A percentile compares a stretch with the other conserved stretches of the same genome.
Conservation (phyloP, 2,888 invertebrate genomes). For the Megastigmus dorsalis region DNA sequence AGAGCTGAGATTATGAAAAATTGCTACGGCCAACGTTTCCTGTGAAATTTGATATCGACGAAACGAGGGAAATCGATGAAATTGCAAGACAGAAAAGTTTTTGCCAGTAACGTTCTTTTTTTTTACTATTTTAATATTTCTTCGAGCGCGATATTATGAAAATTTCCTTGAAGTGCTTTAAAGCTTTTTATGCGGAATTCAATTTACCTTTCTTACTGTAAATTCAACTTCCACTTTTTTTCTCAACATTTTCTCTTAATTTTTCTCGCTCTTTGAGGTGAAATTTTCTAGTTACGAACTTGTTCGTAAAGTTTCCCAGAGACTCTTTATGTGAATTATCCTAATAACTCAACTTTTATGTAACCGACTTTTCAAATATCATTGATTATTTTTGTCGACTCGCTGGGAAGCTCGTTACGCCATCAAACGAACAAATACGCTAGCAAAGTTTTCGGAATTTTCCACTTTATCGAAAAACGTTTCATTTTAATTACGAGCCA, state of each 20-base stretch:
- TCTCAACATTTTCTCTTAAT: not conserved
- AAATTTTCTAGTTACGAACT: not conserved
- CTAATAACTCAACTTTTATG: not conserved
- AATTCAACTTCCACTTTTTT: too few relatives aligned
- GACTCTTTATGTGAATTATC: not conserved
- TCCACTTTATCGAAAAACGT: too few relatives aligned
- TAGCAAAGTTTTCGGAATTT: too few relatives aligned
- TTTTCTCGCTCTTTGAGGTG: not conserved
- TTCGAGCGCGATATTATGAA: not conserved
- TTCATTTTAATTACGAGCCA: too few relatives aligned
- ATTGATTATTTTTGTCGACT: not conserved
- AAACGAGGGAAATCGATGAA: not conserved
- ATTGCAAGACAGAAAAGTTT: not conserved
- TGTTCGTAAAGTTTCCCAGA: not conserved
- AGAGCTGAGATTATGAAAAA: constrained; percentile 4
- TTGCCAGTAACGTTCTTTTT: not conserved
- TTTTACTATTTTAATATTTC: not conserved
- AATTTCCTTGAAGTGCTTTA: not conserved
- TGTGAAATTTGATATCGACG: not conserved
- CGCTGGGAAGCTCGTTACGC: too few relatives aligned
- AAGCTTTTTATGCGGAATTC: not conserved
- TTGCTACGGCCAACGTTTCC: not conserved
- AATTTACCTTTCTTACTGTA: too few relatives aligned
- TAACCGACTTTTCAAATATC: not conserved
- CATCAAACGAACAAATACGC: too few relatives aligned